These are phyloP conservation scores for Meteorus colon DNA, from an alignment of 2,888 invertebrate species.

Conservation along the genomic window DNA sequence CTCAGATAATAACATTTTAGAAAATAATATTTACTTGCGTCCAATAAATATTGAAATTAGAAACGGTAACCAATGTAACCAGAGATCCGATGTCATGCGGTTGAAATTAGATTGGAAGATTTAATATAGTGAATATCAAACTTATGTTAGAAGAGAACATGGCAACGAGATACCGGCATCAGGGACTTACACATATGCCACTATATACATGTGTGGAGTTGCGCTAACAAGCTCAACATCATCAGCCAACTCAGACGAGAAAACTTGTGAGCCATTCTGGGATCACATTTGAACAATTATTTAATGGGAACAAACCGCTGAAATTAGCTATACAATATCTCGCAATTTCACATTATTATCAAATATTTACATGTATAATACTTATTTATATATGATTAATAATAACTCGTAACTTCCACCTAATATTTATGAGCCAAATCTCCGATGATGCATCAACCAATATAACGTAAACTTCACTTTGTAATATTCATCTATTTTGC, in stretches of 20 bases:
- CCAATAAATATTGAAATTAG: no score
- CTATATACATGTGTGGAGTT: no score
- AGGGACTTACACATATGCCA: neutral
- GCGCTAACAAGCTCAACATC: conserved; percentile 20
- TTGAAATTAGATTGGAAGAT: neutral
- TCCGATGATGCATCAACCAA: no score
- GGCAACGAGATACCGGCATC: neutral
- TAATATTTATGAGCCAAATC: neutral
- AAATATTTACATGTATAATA: neutral
- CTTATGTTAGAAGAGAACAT: neutral
- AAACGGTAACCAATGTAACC: no score
- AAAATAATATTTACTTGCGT: no score
- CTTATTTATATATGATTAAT: neutral
- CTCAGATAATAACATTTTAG: no score
- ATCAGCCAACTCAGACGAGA: conserved; percentile 13
- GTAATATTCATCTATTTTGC: no score
- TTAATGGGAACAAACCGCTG: conserved; percentile 19
- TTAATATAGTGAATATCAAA: neutral
- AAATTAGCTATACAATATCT: neutral
- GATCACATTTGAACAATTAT: conserved; percentile 19
- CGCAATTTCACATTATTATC: conserved; percentile 27
- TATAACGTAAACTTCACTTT: no score
- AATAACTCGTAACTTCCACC: neutral
- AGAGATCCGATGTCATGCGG: no score
- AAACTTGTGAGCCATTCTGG: conserved; percentile 26